Evolutionary conservation across 2,113 vertebrate genomes (phyloP), one percentile per base, ranked within the genome.

Genomic region (Bos indicus): DNA sequence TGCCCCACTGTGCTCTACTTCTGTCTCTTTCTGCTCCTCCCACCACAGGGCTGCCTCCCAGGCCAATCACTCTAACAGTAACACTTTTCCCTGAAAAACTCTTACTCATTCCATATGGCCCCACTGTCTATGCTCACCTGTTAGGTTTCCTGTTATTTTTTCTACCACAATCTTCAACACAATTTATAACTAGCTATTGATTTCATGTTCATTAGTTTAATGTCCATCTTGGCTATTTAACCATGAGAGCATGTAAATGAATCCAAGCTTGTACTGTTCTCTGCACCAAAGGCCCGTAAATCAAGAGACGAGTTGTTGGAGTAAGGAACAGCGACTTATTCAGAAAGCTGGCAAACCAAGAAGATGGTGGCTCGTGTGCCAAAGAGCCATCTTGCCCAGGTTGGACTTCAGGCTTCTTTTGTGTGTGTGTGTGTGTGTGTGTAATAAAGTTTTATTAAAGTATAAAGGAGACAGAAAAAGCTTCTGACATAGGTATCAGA

Each of bases 1-100:
- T 2, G 36, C 23, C 10, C 7, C 7, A 10, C 15, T 12, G 4
- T 2, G 7, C 43, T 19, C 56, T 51, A 1, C 6, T 11, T 54
- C 40, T 23, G 1, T 46, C 26, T 54, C 59, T 30, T 12, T 36
- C n/a, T 1, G 23, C 48, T 54, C 19, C 64, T 71, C 16, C 74
- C 28, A 30, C 7, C 6, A n/a, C 21, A 21, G 40, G 83, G 60
- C 80, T 36, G 12, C 46, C 77, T 46, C 23, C 56, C 19, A 2
- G 2, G 57, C 15, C 57, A 26, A 10, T 4, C 15, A 40, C 36
- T 56, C 77, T 14, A 23, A 48, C 77, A 54, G 33, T 23, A 59
- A 57, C 40, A 14, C 59, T 36, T 30, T 15, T 43, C 36, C 59
- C 54, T 21, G 46, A 33, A 8, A 30, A 91, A 36, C 57, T 82